A percentile compares a stretch with the other conserved stretches of the same genome.
Conservation (phyloP, 1,140 invertebrate genomes). For the Drosophila guanche region DNA sequence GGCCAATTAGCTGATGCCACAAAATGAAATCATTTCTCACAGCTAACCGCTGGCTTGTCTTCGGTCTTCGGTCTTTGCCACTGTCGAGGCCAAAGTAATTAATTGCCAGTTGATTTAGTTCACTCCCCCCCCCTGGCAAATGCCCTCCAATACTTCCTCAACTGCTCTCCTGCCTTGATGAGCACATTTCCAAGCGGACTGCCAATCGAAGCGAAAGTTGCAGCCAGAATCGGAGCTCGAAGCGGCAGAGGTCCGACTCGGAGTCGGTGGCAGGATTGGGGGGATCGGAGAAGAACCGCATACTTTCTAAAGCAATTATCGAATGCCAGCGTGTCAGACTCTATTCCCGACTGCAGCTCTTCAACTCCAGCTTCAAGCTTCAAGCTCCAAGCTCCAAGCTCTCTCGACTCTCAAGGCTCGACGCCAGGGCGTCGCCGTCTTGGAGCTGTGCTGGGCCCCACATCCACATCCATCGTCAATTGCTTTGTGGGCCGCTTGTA, state of each 20-base stretch:
- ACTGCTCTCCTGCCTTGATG: background rate
- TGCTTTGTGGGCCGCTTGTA: slow-evolving; percentile 64
- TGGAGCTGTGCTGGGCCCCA: background rate
- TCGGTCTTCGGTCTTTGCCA: background rate
- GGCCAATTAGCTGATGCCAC: slow-evolving; percentile 71
- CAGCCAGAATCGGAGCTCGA: background rate
- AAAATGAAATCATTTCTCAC: slow-evolving; percentile 81
- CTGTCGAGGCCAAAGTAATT: slow-evolving; percentile 57
- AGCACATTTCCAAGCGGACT: slow-evolving; percentile 24
- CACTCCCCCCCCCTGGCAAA: too few species aligned
- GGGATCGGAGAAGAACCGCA: slow-evolving; percentile 49
- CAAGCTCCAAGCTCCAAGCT: background rate
- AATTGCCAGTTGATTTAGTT: slow-evolving; percentile 54
- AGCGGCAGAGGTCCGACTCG: background rate
- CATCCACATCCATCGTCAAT: slow-evolving; percentile 42
- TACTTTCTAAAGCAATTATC: slow-evolving; percentile 82
- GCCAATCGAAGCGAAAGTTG: slow-evolving; percentile 61
- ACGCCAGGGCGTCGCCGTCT: slow-evolving; percentile 51
- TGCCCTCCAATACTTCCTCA: background rate
- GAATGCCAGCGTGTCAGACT: slow-evolving; percentile 73
- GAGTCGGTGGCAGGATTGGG: background rate
- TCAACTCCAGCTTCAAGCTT: slow-evolving; percentile 1
- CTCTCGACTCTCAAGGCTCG: slow-evolving; percentile 7
- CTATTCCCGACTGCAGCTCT: background rate
- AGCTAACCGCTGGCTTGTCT: slow-evolving; percentile 39